Percentiles rank a stretch among this genome's conserved stretches.
phyloP scores from a whole-genome alignment of 2,797 vertebrate species.

The Cyprinodon diabolis region DNA sequence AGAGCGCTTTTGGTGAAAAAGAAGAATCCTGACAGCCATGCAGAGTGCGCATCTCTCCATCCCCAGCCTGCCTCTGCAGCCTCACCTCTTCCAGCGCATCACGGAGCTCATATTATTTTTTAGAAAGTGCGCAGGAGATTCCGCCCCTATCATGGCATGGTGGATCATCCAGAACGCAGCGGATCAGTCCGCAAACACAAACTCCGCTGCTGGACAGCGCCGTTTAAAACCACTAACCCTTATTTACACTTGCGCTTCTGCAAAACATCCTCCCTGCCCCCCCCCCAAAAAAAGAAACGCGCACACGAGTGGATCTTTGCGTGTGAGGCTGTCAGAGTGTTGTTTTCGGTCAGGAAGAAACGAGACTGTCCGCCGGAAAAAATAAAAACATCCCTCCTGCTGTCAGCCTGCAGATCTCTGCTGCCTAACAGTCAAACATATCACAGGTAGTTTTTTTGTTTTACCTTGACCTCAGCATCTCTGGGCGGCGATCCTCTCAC shows the following conservation, averaged over 20 bases:
- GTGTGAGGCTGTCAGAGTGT: slow-evolving; percentile 30
- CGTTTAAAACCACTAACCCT: neutral
- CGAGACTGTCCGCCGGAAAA: slow-evolving; percentile 21
- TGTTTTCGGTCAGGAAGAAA: slow-evolving; percentile 27
- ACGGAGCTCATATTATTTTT: slow-evolving; percentile 47
- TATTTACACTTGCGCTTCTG: slow-evolving; percentile 21
- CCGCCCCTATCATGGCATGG: slow-evolving; percentile 66
- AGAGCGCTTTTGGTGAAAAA: slow-evolving; percentile 26
- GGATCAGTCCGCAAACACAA: slow-evolving; percentile 3
- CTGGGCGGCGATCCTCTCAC: slow-evolving; percentile 43
- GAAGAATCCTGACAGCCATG: slow-evolving; percentile 37
- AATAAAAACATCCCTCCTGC: neutral
- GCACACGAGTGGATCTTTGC: slow-evolving; percentile 26
- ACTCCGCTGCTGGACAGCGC: slow-evolving; percentile 22
- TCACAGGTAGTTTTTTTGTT: neutral
- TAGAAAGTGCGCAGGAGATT: slow-evolving; percentile 73
- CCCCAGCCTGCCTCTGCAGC: slow-evolving; percentile 51
- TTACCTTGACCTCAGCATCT: slow-evolving; percentile 71
- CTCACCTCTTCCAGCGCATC: slow-evolving; percentile 61
- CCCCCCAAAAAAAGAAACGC: no score
- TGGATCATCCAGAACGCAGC: slow-evolving; percentile 48
- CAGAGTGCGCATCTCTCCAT: slow-evolving; percentile 18
- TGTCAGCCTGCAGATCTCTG: neutral
- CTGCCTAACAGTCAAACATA: neutral
- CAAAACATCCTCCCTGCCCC: slow-evolving; percentile 50